Evolutionary conservation across 2,113 vertebrate species (phyloP).

Genomic region (Vulpes ferrilata): DNA sequence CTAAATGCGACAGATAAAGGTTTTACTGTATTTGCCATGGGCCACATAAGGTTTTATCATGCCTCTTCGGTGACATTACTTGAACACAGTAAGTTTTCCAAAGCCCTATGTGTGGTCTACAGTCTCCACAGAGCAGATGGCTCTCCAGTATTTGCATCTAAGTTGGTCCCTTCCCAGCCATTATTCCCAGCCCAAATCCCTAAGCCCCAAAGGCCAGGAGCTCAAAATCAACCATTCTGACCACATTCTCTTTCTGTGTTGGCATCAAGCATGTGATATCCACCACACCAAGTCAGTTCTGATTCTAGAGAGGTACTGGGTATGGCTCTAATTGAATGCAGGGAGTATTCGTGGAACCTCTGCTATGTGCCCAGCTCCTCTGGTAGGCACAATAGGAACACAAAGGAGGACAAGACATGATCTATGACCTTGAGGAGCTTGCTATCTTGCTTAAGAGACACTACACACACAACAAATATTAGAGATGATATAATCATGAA

Average conservation of each 20-base stretch:
- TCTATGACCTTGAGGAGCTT: neutral
- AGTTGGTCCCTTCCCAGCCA: neutral
- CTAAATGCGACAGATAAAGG: neutral
- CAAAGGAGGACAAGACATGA: neutral
- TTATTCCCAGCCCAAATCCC: neutral
- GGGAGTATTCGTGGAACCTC: neutral
- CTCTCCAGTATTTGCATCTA: neutral
- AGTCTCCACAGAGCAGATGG: neutral
- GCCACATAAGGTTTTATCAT: neutral
- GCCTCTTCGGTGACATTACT: neutral
- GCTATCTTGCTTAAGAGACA: neutral
- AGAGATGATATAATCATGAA: neutral
- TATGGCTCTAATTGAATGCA: neutral
- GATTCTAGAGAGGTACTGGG: neutral
- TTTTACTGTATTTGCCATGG: neutral
- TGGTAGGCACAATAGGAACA: neutral
- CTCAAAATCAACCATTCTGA: neutral
- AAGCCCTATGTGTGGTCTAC: neutral
- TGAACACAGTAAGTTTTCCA: neutral
- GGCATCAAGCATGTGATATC: neutral
- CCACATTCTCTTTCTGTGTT: neutral
- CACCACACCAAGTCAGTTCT: neutral
- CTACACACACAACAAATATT: neutral
- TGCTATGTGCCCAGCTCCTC: neutral
- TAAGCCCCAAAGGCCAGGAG: neutral